Conservation (phyloP, 2,888 invertebrate species). For the Tridacna crocea region DNA sequence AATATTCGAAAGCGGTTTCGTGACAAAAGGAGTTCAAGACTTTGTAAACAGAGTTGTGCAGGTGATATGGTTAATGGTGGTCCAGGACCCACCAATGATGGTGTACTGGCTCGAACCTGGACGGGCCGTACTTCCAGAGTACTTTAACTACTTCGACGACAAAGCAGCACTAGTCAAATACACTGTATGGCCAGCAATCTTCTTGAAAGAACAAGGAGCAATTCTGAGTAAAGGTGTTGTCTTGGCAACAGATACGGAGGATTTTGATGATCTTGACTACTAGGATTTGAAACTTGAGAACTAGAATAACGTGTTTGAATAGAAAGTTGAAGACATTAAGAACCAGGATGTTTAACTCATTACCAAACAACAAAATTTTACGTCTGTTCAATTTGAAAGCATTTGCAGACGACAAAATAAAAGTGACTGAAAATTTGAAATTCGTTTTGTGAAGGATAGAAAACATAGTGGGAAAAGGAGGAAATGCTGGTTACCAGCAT, state of each 20-base stretch:
- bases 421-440: not conserved
- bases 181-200: constrained; percentile 58
- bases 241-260: constrained; percentile 26
- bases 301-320: no score
- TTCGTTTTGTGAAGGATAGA: not conserved
- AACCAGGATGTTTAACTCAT: no score
- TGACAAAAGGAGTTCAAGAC: constrained; percentile 34
- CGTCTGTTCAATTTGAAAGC: not conserved
- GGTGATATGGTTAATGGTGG: constrained; percentile 52
- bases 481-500: not conserved
- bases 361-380: not conserved
- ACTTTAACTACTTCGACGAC: constrained; percentile 49
- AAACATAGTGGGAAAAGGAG: not conserved
- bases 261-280: constrained; percentile 4
- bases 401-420: not conserved
- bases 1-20: constrained; percentile 43
- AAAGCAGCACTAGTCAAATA: constrained; percentile 39
- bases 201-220: constrained; percentile 44
- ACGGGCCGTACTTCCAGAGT: constrained; percentile 32
- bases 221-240: constrained; percentile 53
- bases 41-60: constrained; percentile 46
- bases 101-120: constrained; percentile 55
- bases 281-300: no score
- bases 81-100: constrained; percentile 51
- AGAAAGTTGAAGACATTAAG: no score